These are phyloP conservation scores for Aphelinus atriplicis DNA, from an alignment of 1,140 invertebrate species.

Conservation along the genomic window DNA sequence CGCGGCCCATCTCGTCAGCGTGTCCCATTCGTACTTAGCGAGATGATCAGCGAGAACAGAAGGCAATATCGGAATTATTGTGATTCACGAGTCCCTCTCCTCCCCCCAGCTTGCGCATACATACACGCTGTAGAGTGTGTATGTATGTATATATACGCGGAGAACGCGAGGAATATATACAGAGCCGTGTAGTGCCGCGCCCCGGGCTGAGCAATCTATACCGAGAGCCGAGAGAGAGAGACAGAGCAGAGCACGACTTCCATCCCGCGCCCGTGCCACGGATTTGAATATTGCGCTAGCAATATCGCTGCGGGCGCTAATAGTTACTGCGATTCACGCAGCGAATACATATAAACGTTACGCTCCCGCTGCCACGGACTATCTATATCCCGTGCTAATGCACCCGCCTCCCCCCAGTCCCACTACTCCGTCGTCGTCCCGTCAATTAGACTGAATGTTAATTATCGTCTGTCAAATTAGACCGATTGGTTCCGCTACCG, in stretches of 20 bases:
- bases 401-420: not conserved
- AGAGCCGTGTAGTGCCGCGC: slow-evolving; percentile 40
- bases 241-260: slow-evolving; percentile 56
- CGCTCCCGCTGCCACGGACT: not conserved
- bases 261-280: slow-evolving; percentile 51
- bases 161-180: not conserved
- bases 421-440: not conserved
- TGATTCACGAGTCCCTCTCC: slow-evolving; percentile 52
- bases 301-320: slow-evolving; percentile 62
- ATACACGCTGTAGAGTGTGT: not conserved
- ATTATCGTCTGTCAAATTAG: slow-evolving; percentile 14
- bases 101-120: too few relatives aligned
- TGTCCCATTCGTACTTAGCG: slow-evolving; percentile 58
- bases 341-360: slow-evolving; percentile 47
- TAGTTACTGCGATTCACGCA: slow-evolving; percentile 61
- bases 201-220: slow-evolving; percentile 63
- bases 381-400: not conserved
- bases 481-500: not conserved
- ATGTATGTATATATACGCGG: not conserved
- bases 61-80: slow-evolving; percentile 67
- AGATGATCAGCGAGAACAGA: slow-evolving; percentile 61
- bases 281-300: slow-evolving; percentile 65
- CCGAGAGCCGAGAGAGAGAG: not conserved
- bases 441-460: not conserved
- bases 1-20: slow-evolving; percentile 39